These are phyloP conservation scores for Callaeas wilsoni DNA, from an alignment of 2,113 vertebrate species.

Conservation along the genomic window DNA sequence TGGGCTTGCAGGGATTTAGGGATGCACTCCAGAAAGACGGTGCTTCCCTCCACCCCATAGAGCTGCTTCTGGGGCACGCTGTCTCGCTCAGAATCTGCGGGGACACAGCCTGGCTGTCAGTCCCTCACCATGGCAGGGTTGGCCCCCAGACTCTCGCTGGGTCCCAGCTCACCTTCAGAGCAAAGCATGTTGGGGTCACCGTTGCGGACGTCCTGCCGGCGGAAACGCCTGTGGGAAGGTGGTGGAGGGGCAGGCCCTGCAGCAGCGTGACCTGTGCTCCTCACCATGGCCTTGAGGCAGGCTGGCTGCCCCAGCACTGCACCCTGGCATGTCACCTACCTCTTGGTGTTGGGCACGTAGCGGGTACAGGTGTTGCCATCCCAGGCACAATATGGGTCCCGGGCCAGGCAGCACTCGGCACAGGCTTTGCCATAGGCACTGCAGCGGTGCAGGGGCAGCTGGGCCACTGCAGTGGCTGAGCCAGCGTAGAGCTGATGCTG, in stretches of 20 bases:
- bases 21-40: slow-evolving; percentile 89
- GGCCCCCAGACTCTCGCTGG: rapidly evolving
- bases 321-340: slow-evolving; percentile 56
- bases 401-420: slow-evolving; percentile 94
- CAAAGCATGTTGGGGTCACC: slow-evolving; percentile 92
- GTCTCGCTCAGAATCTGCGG: slow-evolving; percentile 78
- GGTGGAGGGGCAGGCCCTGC: neutral
- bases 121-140: rapidly evolving
- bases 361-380: slow-evolving; percentile 90
- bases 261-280: rapidly evolving
- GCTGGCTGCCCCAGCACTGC: rapidly evolving
- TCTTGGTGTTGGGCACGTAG: slow-evolving; percentile 90
- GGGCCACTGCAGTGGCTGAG: slow-evolving; percentile 80
- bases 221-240: slow-evolving; percentile 79
- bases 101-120: neutral
- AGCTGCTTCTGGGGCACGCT: slow-evolving; percentile 82
- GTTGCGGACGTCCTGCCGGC: slow-evolving; percentile 91
- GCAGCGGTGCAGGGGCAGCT: slow-evolving; percentile 93
- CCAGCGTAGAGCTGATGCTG: slow-evolving; percentile 94
- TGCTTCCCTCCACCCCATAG: slow-evolving; percentile 91
- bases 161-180: slow-evolving; percentile 80
- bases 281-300: rapidly evolving
- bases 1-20: slow-evolving; percentile 92
- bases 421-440: slow-evolving; percentile 90
- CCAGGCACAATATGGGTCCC: slow-evolving; percentile 97